Evolutionary conservation across 2,113 vertebrate species (phyloP), one percentile per base, ranked within the genome.

Genomic region (Arothron firmamentum): DNA sequence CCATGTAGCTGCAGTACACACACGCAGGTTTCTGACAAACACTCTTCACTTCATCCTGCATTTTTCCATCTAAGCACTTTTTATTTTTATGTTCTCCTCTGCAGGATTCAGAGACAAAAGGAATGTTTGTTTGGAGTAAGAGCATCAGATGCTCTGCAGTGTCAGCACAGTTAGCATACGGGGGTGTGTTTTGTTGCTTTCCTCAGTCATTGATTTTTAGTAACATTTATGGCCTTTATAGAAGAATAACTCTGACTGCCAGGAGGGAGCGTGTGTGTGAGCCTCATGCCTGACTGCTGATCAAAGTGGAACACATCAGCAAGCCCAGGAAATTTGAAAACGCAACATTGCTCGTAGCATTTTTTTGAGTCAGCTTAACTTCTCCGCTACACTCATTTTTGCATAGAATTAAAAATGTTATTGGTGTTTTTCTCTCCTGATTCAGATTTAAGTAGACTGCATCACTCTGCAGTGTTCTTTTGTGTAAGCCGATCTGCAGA

Each of bases 91-190:
- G 20, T 38, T 38, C 34, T 9, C 9, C 34, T 38, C 46, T 52
- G 25, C 59, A 51, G 43, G 62, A 53, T 70, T 50, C 18, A 5
- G 53, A 58, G 56, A 67, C 31, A 51, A 70, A 47, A 70, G 41
- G 15, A 6, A 19, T 25, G 19, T 67, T 65, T 65, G 57, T 21
- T 47, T 55, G 6, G 13, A 51, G 20, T 48, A 41, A 79, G 68
- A 69, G 71, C 19, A 41, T 55, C 31, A 63, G 49, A 52, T 9
- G 56, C 52, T 63, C 55, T 72, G 62, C 56, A 10, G 47, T 19
- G 49, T 74, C 70, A 67, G 74, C 52, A 69, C 50, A 65, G 41
- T 15, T 4, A 57, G 23, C 25, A 54, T 51, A 55, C 64, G 1
- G 51, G 45, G 48, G 54, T 52, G 52, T 34, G n/a, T 48, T 42